phyloP scores from a whole-genome alignment of 2,797 vertebrate genomes.

The Cirrhinus molitorella region DNA sequence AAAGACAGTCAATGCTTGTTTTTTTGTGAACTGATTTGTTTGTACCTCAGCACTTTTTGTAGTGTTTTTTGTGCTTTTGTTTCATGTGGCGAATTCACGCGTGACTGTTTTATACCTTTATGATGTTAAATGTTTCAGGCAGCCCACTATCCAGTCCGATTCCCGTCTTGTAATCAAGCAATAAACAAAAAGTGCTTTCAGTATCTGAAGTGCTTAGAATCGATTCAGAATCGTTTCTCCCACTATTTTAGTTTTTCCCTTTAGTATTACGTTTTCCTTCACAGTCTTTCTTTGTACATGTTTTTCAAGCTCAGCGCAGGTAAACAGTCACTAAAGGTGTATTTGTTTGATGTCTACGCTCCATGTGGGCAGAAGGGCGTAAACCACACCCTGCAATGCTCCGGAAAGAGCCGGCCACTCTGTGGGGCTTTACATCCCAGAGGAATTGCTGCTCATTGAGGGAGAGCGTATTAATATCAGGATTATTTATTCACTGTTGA shows the following conservation, averaged over 20 bases:
- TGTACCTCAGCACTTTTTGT: background rate
- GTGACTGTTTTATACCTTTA: background rate
- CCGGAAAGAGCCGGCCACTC: slow-evolving; percentile 4
- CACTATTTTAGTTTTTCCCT: background rate
- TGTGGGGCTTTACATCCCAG: slow-evolving; percentile 27
- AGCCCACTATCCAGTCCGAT: background rate
- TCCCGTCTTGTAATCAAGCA: background rate
- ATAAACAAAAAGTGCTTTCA: background rate
- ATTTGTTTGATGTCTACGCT: background rate
- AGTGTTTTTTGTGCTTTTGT: background rate
- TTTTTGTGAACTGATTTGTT: slow-evolving; percentile 21
- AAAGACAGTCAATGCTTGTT: slow-evolving; percentile 43
- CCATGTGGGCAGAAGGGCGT: background rate
- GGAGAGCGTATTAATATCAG: slow-evolving; percentile 38
- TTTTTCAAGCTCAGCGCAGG: background rate
- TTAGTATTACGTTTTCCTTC: background rate
- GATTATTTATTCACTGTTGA: slow-evolving; percentile 54
- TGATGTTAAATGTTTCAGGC: background rate
- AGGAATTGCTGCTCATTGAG: slow-evolving; percentile 38
- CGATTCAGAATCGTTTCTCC: background rate
- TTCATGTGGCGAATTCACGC: background rate
- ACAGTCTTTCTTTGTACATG: background rate
- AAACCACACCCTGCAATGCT: background rate
- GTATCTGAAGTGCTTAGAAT: background rate
- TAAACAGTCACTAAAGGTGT: background rate